A percentile compares a stretch with the other conserved stretches of the same genome.
phyloP scores from a whole-genome alignment of 2,888 invertebrate genomes.

The Helicoverpa assulta region DNA sequence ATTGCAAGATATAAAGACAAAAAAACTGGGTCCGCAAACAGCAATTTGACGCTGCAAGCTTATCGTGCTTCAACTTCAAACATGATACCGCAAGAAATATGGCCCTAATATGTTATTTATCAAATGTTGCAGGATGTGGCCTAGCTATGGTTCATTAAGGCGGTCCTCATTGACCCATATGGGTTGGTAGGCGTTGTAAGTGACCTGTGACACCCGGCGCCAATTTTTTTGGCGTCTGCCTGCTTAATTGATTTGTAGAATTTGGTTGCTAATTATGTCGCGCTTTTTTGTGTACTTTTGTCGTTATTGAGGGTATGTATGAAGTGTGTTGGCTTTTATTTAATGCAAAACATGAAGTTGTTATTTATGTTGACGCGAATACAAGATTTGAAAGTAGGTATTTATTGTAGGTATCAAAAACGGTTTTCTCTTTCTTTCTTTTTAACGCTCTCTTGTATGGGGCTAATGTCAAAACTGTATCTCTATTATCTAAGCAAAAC shows the following conservation, averaged over 20 bases:
- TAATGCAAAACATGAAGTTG: no score
- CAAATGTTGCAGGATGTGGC: slow-evolving; percentile 67
- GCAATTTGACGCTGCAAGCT: slow-evolving; percentile 4
- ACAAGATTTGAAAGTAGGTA: no score
- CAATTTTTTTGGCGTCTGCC: slow-evolving; percentile 74
- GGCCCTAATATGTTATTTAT: slow-evolving; percentile 44
- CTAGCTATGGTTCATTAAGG: slow-evolving; percentile 74
- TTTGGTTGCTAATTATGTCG: slow-evolving; percentile 27
- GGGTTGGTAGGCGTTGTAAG: slow-evolving; percentile 62
- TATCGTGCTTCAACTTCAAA: slow-evolving; percentile 47
- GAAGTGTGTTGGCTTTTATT: neutral
- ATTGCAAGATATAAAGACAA: neutral
- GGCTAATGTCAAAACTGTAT: no score
- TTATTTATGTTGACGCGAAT: no score
- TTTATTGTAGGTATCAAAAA: no score
- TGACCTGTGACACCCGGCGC: slow-evolving; percentile 86
- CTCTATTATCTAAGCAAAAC: no score
- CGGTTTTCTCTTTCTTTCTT: no score
- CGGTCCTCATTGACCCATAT: slow-evolving; percentile 68
- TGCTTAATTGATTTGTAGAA: slow-evolving; percentile 52
- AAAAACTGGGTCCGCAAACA: neutral
- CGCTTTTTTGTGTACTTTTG: neutral
- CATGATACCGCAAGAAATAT: slow-evolving; percentile 21
- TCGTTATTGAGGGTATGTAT: neutral
- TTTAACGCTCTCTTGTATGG: no score